Evolutionary conservation across 2,797 vertebrate species (phyloP), one percentile per base, ranked within the genome.

Genomic region (Lepus oiostolus): DNA sequence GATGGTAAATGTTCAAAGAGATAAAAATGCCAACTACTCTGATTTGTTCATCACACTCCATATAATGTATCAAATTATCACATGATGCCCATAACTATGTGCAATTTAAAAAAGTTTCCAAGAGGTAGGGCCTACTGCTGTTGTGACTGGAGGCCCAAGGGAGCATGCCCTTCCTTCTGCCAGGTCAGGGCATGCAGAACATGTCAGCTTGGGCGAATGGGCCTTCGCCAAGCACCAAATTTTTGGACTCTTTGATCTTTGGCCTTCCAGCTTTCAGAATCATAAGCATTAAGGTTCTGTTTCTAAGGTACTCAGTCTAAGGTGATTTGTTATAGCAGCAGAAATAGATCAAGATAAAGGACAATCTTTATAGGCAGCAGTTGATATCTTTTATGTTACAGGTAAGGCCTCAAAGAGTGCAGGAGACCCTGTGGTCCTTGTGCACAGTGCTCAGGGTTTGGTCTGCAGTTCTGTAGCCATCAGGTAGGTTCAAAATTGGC

Each of bases 131-230:
- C 60, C 38, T 47, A 42, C 42, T 42, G 42, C 42, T 42, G 42
- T 42, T 42, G 42, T 42, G 42, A 42, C 42, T 42, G 63, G n/a
- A 63, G 65, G 32, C 68, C 26, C 0, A 4, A 38, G 68, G 50
- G 68, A 72, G 16, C 11, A 5, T 9, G 8, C 21, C 3, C 22
- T 68, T 21, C 17, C 11, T 82, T 60, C n/a, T 26, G 2, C 38
- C 19, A 0, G 2, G 2, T 75, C 38, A 75, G 22, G 72, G 32
- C 8, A 7, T 32, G 3, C 8, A 26, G 70, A 30, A 60, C 24
- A 4, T 17, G 1, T 21, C 8, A 24, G n/a, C n/a, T 5, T 0
- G 11, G 58, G 22, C 9, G 1, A 17, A 17, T 2, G 5, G 16
- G 7, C 14, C n/a, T 38, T 83, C 12, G 4, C n/a, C 32, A 74